Conservation (phyloP, 30 jellyfish, hydroid and myxozoan species). For the Sanderia malayensis region DNA sequence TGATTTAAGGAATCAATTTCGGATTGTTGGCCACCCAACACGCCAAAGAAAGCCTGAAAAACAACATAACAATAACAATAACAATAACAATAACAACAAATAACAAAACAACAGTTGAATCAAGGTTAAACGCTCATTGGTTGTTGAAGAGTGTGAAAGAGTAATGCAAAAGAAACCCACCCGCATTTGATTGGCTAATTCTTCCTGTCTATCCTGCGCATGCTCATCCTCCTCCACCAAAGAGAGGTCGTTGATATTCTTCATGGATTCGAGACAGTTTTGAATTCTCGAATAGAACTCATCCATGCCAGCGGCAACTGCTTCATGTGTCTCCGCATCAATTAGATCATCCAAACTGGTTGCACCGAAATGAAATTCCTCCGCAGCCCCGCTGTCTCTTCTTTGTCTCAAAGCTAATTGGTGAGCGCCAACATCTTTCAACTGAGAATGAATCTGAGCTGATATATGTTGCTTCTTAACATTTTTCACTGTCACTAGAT, state of each 20-base stretch:
- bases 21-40: conserved; percentile 81
- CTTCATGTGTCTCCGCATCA: conserved; percentile 63
- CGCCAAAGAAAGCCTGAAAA: conserved; percentile 64
- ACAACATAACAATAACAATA: neutral
- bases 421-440: conserved; percentile 57
- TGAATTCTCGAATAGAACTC: conserved; percentile 61
- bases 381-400: conserved; percentile 61
- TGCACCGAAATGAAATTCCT: conserved; percentile 36
- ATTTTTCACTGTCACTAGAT: neutral
- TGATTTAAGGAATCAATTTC: conserved; percentile 76
- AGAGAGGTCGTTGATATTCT: conserved; percentile 39
- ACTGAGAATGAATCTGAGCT: conserved; percentile 27
- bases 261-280: conserved; percentile 73
- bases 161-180: conserved; percentile 3
- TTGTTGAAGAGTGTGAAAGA: too few relatives aligned
- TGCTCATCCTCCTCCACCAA: conserved; percentile 14
- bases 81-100: neutral
- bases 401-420: conserved; percentile 63
- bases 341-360: conserved; percentile 46
- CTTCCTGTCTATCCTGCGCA: conserved; percentile 10
- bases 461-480: neutral
- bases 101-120: neutral
- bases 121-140: neutral
- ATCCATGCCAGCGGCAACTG: conserved; percentile 81
- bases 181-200: conserved; percentile 34